Percentiles rank a stretch among this genome's conserved stretches.
Evolutionary conservation across 2,113 vertebrate genomes (phyloP).

Genomic region (Xenus cinereus): DNA sequence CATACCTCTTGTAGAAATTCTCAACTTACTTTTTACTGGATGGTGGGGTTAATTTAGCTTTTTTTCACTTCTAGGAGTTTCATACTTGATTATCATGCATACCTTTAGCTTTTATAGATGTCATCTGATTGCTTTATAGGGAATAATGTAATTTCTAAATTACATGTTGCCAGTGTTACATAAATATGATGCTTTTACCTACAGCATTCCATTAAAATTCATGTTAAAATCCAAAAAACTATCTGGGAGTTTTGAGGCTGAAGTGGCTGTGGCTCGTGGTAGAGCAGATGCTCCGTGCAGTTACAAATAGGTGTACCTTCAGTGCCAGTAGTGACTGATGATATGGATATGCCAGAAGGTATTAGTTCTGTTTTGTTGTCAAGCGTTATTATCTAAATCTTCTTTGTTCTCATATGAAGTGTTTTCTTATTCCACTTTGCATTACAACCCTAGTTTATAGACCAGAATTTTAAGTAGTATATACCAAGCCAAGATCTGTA

Average conservation of each 20-base stretch:
- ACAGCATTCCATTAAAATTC: not conserved
- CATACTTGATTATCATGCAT: not conserved
- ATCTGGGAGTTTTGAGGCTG: not conserved
- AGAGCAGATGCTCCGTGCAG: slow-evolving; percentile 10
- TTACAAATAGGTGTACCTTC: not conserved
- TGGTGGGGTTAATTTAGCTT: not conserved
- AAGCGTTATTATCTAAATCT: not conserved
- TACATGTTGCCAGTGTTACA: not conserved
- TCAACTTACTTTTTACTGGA: not conserved
- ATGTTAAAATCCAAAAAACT: not conserved
- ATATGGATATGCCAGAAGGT: not conserved
- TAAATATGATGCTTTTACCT: not conserved
- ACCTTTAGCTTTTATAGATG: not conserved
- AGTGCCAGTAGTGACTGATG: not conserved
- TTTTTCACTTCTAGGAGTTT: not conserved
- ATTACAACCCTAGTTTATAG: not conserved
- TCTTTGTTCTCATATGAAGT: not conserved
- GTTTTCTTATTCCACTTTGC: not conserved
- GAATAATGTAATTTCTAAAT: not conserved
- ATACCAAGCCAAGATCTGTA: not conserved
- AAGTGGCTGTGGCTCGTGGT: not conserved
- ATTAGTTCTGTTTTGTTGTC: not conserved
- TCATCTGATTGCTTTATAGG: not conserved
- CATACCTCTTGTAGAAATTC: not conserved
- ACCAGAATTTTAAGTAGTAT: not conserved